Conservation (phyloP, 2,888 invertebrate genomes). For the Drosophila paucipuncta region DNA sequence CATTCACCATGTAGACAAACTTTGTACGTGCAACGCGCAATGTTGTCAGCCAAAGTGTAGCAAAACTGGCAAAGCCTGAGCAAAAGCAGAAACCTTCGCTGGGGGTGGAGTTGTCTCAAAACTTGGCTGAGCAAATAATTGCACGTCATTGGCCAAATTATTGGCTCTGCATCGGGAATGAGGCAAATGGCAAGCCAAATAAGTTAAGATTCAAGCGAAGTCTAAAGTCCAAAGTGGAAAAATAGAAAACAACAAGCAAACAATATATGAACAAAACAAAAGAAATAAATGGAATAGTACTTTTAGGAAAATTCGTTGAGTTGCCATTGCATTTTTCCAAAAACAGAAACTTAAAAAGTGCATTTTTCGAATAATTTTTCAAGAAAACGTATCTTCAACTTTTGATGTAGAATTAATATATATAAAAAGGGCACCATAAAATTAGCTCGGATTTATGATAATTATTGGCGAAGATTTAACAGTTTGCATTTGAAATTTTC, state of each 20-base stretch:
- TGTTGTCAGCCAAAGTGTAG: conserved; percentile 37
- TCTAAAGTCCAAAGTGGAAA: not conserved
- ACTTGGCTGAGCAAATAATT: conserved; percentile 74
- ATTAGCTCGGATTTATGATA: not conserved
- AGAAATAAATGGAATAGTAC: not conserved
- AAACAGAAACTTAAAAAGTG: too few relatives aligned
- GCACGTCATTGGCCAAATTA: conserved; percentile 78
- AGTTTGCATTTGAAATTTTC: not conserved
- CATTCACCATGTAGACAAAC: conserved; percentile 69
- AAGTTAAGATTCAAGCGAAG: conserved; percentile 6
- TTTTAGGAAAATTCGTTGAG: not conserved
- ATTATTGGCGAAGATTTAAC: not conserved
- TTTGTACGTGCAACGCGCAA: conserved; percentile 72
- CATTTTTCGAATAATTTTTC: too few relatives aligned
- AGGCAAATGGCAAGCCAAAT: conserved; percentile 9
- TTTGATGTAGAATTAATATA: not conserved
- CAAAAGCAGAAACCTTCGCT: not conserved
- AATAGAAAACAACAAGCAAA: not conserved
- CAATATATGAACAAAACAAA: conserved; percentile 1
- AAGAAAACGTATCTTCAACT: too few relatives aligned
- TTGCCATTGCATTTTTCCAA: not conserved
- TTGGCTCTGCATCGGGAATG: conserved; percentile 48
- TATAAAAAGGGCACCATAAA: not conserved
- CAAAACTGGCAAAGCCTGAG: not conserved
- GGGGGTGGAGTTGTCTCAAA: conserved; percentile 37